Evolutionary conservation across 2,888 invertebrate genomes (phyloP).

Genomic region (Cephus rjabovi): DNA sequence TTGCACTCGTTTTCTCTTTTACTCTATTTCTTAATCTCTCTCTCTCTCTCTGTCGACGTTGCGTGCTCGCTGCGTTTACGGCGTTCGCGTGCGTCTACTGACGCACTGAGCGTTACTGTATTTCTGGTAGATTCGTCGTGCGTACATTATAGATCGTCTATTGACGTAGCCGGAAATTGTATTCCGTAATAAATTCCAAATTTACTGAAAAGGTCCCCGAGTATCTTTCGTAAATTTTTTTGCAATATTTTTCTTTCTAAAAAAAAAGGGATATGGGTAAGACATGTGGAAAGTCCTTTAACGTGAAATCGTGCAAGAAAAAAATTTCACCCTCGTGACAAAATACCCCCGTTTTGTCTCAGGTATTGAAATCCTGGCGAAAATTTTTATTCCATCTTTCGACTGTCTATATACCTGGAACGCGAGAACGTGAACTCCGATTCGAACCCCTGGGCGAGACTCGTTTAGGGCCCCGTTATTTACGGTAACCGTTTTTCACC

Average conservation of each 20-base stretch:
- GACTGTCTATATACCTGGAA: constrained; percentile 44
- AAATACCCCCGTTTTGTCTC: neutral
- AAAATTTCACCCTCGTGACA: neutral
- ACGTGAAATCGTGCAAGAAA: neutral
- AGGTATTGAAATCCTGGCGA: neutral
- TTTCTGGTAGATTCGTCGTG: neutral
- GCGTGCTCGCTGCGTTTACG: neutral
- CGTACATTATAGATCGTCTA: neutral
- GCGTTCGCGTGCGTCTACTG: neutral
- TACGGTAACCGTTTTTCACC: constrained; percentile 51
- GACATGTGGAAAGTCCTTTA: neutral
- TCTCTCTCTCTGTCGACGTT: neutral
- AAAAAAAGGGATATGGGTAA: neutral
- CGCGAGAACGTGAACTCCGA: constrained; percentile 43
- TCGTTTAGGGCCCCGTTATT: constrained; percentile 48
- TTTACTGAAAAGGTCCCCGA: neutral
- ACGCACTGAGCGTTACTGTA: neutral
- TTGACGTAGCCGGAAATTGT: neutral
- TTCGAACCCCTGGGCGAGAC: constrained; percentile 43
- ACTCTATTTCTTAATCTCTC: constrained; percentile 1
- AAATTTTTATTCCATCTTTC: neutral
- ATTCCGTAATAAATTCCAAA: neutral
- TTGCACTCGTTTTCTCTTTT: neutral
- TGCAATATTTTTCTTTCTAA: neutral
- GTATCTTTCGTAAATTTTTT: neutral